Evolutionary conservation across 2,888 invertebrate genomes (phyloP), one percentile per base, ranked within the genome.

Genomic region (Helobdella robusta): DNA sequence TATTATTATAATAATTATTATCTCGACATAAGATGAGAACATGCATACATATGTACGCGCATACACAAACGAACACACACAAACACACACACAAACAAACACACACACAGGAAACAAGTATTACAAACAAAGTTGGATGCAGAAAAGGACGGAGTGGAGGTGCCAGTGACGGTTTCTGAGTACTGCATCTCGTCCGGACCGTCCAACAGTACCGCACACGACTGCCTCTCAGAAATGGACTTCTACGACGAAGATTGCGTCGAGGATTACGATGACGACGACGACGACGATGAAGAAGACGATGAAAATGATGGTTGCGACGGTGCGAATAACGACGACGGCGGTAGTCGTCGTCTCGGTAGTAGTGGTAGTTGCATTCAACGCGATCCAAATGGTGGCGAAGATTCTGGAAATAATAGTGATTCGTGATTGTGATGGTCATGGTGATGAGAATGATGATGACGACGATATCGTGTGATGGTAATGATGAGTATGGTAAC

Each of bases 161-260:
- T 98, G 73, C 98, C 97, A 15, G 86, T 90, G 74, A 98, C 98
- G 2, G 83, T 97, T 77, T 97, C 97, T 83, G 98, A 98, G 80
- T 97, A 97, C 82, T 95, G 95, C 82, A 89, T 97, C 77, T 87
- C 89, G 15, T 85, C 86, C 73, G 88, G 89, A 75, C 88, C 89
- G 71, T 75, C 86, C 83, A 81, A 88, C 73, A 93, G 94, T 79
- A 89, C 91, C 86, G 89, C 91, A 71, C n/a, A 28, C 25, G 56
- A 46, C 48, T 88, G 89, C 71, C 76, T 86, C 84, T 81, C 89
- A 73, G 95, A 94, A 80, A 92, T 92, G 82, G 93, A 93, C 46
- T 66, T 63, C 50, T 65, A 56, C 28, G 65, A 65, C 34, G 65
- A 65, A 11, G 65, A 65, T 44, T 62, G 62, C 62, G 65, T 56